Base-by-base conservation (phyloP, 2,113 vertebrate genomes). In the Haliaeetus leucogaster region DNA sequence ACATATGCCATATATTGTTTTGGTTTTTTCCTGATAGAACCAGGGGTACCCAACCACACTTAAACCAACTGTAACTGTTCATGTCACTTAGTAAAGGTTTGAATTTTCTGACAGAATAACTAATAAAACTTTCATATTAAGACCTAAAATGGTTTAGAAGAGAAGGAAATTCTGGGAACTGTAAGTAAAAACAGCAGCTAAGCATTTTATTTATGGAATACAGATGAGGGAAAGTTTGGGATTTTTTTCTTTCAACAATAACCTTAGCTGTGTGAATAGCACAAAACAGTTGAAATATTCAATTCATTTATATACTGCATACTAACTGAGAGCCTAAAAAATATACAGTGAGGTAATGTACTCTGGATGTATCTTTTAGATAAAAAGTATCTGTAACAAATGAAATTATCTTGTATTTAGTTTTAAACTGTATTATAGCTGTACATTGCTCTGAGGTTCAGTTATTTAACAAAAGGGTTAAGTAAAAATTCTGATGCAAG, bases 171-270 rank as follows among this genome's bases (percentile, higher is more conserved):
- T 96, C 97, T 97, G 96, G 94, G 90, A 97, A 95, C 98, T 97
- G 98, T 98, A 99, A 99, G 98, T 99, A 99, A 98, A 98, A 97
- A 96, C 97, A 98, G 95, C 97, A 95, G 89, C 96, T 90, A 97
- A 97, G 85, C 93, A 32, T 97, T 96, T 96, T 98, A 95, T 96
- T 97, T 98, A 93, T 91, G 79, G 74, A 97, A 81, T 83, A 95
- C 89, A 96, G 83, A 91, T 71, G 82, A 87, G 52, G 78, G 30
- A 63, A 90, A 80, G 42, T 76, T 96, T 89, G 40, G 10, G 4
- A 4, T 10, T 62, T 55, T 82, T 83, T 79, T 45, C 36, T 86
- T 77, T 74, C 56, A 70, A 11, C 89, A 90, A 91, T 92, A 95
- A 70, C 68, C 40, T 50, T 86, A 58, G 45, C 86, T 94, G 45